Evolutionary conservation across 2,888 invertebrate genomes (phyloP), one percentile per base, ranked within the genome.

Genomic region (Pyrrhia umbra): DNA sequence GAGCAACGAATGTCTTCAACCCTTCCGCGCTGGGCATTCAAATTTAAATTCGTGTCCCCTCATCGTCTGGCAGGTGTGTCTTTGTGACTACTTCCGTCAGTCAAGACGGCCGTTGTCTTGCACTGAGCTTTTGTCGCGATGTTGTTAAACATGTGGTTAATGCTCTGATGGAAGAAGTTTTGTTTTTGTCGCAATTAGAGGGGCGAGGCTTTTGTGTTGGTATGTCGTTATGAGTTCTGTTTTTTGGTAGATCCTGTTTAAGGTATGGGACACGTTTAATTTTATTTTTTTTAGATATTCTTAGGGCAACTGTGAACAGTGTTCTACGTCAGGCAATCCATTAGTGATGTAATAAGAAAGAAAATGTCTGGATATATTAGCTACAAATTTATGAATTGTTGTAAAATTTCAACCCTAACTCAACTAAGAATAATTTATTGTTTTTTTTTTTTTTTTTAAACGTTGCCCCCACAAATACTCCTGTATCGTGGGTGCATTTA

Each of bases 41-140:
- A 85, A 94, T 94, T 94, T 86, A 92, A 93, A 94, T 80, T 77
- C 68, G 52, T 90, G 90, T 90, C 92, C 89, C 90, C 89, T 80
- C 68, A 68, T 67, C 51, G 74, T 68, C 80, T 75, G 86, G 92
- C 92, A 92, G 92, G 90, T 91, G 92, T 85, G 90, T 82, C 78
- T 72, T 90, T 92, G 87, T 91, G 89, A 87, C 86, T 84, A 88
- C 89, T 93, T 91, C 92, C 92, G 90, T 83, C 88, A 78, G 79
- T 82, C 79, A 79, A 84, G 86, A 81, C 82, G 81, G 77, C 76
- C 80, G 77, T 81, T 79, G 81, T 75, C 74, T 84, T 78, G 77
- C 75, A 79, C 75, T 83, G 64, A 77, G 80, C 80, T 81, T 79
- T 76, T 77, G 77, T 71, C 59, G 45, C 54, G 68, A 77, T 73